phyloP scores from a whole-genome alignment of 2,888 invertebrate species.

The Pegoplata infirma region DNA sequence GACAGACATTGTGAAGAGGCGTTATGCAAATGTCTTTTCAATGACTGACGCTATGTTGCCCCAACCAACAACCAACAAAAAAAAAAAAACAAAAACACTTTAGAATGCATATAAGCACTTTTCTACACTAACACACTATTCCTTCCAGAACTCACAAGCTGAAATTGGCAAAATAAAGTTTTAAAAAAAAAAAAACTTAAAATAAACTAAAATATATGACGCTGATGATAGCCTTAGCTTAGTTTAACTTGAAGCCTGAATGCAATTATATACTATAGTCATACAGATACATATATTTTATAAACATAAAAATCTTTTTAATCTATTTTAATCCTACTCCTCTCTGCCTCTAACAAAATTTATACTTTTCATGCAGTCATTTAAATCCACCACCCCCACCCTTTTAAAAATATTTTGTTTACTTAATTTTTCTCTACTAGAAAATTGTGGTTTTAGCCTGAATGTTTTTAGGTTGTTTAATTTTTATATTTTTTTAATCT shows the following conservation, averaged over 20 bases:
- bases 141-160: neutral
- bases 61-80: slow-evolving; percentile 1
- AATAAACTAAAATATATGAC: slow-evolving; percentile 29
- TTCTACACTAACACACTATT: neutral
- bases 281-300: too few species aligned
- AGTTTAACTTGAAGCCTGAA: slow-evolving; percentile 31
- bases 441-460: neutral
- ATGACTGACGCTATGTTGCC: slow-evolving; percentile 25
- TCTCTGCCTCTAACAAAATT: neutral
- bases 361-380: too few species aligned
- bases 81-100: too few species aligned
- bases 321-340: slow-evolving; percentile 1
- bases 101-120: slow-evolving; percentile 28
- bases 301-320: slow-evolving; percentile 35
- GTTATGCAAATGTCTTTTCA: slow-evolving; percentile 58
- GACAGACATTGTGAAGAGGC: slow-evolving; percentile 23
- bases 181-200: neutral
- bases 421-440: slow-evolving; percentile 1
- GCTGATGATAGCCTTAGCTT: slow-evolving; percentile 36
- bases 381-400: neutral
- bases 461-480: slow-evolving; percentile 39
- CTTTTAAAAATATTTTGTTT: neutral
- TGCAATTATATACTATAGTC: slow-evolving; percentile 44
- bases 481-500: slow-evolving; percentile 11
- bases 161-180: neutral